Conservation (phyloP, 2,888 invertebrate genomes). For the Heliconius ismenius region DNA sequence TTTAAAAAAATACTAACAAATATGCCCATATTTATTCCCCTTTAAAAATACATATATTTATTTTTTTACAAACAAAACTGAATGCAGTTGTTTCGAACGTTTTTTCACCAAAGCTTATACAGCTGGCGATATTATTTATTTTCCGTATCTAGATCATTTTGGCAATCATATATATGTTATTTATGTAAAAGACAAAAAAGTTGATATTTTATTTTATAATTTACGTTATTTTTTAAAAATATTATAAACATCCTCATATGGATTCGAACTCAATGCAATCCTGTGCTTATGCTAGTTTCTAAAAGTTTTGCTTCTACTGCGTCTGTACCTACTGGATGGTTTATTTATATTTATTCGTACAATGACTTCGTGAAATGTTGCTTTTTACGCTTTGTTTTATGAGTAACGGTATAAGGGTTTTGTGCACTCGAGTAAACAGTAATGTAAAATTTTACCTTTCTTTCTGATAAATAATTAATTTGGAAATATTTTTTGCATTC, state of each 20-base stretch:
- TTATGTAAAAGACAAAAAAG: too few relatives aligned
- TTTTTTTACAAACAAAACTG: neutral
- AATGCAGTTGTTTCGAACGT: neutral
- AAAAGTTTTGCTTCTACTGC: neutral
- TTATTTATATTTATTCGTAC: conserved; percentile 16
- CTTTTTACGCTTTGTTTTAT: conserved; percentile 9
- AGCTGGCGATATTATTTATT: neutral
- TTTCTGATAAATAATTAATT: neutral
- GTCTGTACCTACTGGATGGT: neutral
- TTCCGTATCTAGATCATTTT: neutral
- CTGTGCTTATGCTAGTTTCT: neutral
- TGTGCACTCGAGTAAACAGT: neutral
- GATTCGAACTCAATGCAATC: neutral
- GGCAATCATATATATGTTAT: too few relatives aligned
- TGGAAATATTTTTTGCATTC: neutral
- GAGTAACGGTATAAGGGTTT: conserved; percentile 8
- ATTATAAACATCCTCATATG: neutral
- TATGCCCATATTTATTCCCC: neutral
- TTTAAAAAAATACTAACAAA: too few relatives aligned
- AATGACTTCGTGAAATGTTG: conserved; percentile 1
- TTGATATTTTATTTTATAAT: too few relatives aligned
- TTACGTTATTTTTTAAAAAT: too few relatives aligned
- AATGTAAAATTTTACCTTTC: neutral
- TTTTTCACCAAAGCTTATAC: neutral
- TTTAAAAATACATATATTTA: neutral